phyloP scores from a whole-genome alignment of 2,888 invertebrate genomes.

The Chaitophorus viminalis region DNA sequence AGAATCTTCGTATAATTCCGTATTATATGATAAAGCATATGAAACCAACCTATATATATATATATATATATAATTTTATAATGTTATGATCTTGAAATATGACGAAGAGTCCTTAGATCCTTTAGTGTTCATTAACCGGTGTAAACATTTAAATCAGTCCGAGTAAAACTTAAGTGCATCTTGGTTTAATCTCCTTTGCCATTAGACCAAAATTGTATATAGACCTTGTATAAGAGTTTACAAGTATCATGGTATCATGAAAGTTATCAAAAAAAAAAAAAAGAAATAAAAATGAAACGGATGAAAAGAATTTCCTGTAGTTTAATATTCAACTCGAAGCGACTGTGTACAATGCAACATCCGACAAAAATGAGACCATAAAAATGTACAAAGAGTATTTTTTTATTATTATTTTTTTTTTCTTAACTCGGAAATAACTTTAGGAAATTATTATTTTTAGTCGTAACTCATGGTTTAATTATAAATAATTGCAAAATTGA shows the following conservation, averaged over 20 bases:
- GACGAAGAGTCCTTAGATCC: not conserved
- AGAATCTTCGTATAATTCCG: too few species aligned
- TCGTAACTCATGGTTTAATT: too few species aligned
- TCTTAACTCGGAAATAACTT: not conserved
- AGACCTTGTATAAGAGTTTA: not conserved
- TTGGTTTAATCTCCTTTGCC: not conserved
- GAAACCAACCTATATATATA: too few species aligned
- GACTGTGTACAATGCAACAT: not conserved
- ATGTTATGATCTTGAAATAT: too few species aligned
- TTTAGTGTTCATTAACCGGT: not conserved
- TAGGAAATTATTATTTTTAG: not conserved
- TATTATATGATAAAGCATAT: too few species aligned
- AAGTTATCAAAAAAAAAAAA: not conserved
- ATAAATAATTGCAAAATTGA: too few species aligned
- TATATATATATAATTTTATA: too few species aligned
- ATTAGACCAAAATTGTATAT: not conserved
- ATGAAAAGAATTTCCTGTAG: not conserved
- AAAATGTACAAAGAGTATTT: not conserved
- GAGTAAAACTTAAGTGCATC: not conserved
- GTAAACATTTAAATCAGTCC: not conserved
- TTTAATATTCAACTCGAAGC: constrained; percentile 9
- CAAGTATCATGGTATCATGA: too few species aligned
- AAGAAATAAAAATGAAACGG: not conserved
- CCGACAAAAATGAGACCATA: not conserved
- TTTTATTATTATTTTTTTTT: too few species aligned